A percentile compares a stretch with the other conserved stretches of the same genome.
These are phyloP conservation scores for Actinopyga echinites DNA, from an alignment of 53 echinoderm and acorn worm species.

Conservation along the genomic window DNA sequence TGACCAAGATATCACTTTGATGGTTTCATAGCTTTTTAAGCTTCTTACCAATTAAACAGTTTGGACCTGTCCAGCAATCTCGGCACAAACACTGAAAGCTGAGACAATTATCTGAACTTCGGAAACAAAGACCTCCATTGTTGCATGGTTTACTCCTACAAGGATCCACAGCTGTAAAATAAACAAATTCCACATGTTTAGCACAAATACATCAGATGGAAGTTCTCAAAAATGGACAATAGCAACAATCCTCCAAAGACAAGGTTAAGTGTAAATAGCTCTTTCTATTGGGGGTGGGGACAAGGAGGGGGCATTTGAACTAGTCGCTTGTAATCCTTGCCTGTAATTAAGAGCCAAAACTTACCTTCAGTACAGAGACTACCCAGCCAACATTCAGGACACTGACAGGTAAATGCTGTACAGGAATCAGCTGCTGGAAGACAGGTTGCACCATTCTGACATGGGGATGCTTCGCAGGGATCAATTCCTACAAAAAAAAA, in stretches of 20 bases:
- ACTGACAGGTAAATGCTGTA: conserved; percentile 60
- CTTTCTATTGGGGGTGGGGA: too few relatives aligned
- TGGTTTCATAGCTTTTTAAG: not conserved
- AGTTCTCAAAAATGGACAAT: not conserved
- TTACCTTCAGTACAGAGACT: conserved; percentile 66
- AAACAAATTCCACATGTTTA: not conserved
- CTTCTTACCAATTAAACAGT: conserved; percentile 60
- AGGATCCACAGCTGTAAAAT: conserved; percentile 41
- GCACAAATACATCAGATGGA: not conserved
- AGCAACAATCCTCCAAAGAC: too few relatives aligned
- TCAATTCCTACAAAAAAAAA: conserved; percentile 49
- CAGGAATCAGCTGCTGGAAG: conserved; percentile 57
- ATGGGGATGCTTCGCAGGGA: conserved; percentile 60
- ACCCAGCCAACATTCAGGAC: conserved; percentile 65
- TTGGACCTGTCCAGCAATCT: conserved; percentile 72
- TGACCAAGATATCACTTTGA: not conserved
- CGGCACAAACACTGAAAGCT: conserved; percentile 58
- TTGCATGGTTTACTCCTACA: conserved; percentile 65
- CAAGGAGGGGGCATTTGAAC: too few relatives aligned
- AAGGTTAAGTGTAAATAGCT: too few relatives aligned
- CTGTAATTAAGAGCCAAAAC: not conserved
- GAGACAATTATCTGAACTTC: conserved; percentile 46
- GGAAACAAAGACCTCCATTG: conserved; percentile 69
- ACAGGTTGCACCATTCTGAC: conserved; percentile 62
- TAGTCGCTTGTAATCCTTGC: too few relatives aligned